A percentile compares a stretch with the other conserved stretches of the same genome.
Conservation (phyloP, 2,888 invertebrate genomes). For the Pseudoips prasinana region DNA sequence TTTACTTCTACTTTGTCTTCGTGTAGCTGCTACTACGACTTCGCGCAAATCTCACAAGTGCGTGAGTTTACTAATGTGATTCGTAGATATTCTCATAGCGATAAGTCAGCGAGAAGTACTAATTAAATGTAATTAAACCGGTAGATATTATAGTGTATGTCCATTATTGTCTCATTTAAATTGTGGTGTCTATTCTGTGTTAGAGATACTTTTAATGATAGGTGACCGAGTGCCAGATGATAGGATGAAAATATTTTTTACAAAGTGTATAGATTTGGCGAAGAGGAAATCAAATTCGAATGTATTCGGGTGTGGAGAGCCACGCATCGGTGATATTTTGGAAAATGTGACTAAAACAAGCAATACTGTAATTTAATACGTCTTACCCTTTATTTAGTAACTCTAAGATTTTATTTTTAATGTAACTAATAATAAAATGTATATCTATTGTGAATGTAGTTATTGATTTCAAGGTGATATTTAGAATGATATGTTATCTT, state of each 20-base stretch:
- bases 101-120: slow-evolving; percentile 67
- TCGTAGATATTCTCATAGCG: slow-evolving; percentile 31
- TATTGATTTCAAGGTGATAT: slow-evolving; percentile 81
- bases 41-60: slow-evolving; percentile 5
- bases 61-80: slow-evolving; percentile 3
- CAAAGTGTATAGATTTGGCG: slow-evolving; percentile 47
- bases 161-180: slow-evolving; percentile 79
- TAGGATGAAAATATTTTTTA: slow-evolving; percentile 75
- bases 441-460: slow-evolving; percentile 79
- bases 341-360: slow-evolving; percentile 88
- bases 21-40: slow-evolving; percentile 11
- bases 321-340: slow-evolving; percentile 83
- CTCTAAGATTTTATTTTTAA: slow-evolving; percentile 71
- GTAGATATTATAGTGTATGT: slow-evolving; percentile 75
- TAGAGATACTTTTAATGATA: slow-evolving; percentile 73
- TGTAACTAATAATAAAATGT: slow-evolving; percentile 59
- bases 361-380: slow-evolving; percentile 88
- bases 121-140: slow-evolving; percentile 61
- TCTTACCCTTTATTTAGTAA: slow-evolving; percentile 81
- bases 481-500: slow-evolving; percentile 78
- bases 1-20: slow-evolving; percentile 31
- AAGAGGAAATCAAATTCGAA: slow-evolving; percentile 41
- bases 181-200: slow-evolving; percentile 80
- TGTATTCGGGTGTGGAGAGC: slow-evolving; percentile 39
- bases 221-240: slow-evolving; percentile 73